These are phyloP conservation scores for Drosophila mimetica DNA, from an alignment of 2,888 invertebrate genomes.

Conservation along the genomic window DNA sequence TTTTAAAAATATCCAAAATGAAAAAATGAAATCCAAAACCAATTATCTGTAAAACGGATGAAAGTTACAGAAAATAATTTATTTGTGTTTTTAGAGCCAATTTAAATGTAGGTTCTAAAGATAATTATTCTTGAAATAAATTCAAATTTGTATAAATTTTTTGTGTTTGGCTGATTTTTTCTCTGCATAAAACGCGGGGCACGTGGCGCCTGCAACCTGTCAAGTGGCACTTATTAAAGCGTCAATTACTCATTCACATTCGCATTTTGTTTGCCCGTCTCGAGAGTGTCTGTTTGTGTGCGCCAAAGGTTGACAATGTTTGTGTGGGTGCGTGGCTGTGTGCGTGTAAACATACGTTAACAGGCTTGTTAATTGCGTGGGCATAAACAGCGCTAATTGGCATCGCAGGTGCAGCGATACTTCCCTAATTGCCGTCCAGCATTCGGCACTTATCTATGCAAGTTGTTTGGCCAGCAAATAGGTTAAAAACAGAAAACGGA, in stretches of 20 bases:
- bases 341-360: constrained; percentile 41
- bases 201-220: constrained; percentile 34
- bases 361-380: constrained; percentile 46
- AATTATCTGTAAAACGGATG: too few relatives aligned
- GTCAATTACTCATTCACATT: constrained; percentile 59
- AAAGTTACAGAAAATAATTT: too few relatives aligned
- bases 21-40: too few relatives aligned
- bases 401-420: constrained; percentile 23
- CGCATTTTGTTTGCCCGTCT: constrained; percentile 50
- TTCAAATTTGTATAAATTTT: too few relatives aligned
- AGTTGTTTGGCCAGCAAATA: constrained; percentile 12
- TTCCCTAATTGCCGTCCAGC: constrained; percentile 28
- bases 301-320: constrained; percentile 33
- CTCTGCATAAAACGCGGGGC: neutral
- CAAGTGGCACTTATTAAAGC: constrained; percentile 66
- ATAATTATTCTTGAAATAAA: too few relatives aligned
- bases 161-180: neutral
- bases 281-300: constrained; percentile 20
- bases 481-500: neutral
- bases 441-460: constrained; percentile 4
- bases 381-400: constrained; percentile 54
- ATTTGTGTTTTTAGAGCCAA: too few relatives aligned
- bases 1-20: too few relatives aligned
- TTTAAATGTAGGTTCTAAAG: too few relatives aligned
- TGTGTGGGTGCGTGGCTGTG: constrained; percentile 5